A percentile compares a stretch with the other conserved stretches of the same genome.
Conservation (phyloP, 2,113 vertebrate genomes). For the Rhagologus leucostigma region DNA sequence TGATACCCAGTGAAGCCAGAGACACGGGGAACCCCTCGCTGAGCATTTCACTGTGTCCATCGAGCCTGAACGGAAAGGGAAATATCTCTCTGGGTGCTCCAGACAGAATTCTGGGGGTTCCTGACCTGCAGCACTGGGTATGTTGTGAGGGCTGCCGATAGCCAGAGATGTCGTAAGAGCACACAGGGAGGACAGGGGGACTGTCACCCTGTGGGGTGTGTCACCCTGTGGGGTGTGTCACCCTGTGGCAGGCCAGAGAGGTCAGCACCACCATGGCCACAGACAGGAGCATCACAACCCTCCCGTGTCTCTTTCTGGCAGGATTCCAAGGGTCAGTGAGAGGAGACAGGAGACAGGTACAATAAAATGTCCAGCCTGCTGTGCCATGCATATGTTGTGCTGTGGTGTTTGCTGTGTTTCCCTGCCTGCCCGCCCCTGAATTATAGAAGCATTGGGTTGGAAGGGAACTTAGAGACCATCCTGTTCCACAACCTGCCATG, state of each 20-base stretch:
- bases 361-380: neutral
- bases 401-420: neutral
- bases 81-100: neutral
- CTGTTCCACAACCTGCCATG: neutral
- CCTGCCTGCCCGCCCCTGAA: neutral
- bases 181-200: neutral
- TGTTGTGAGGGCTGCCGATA: fast-evolving
- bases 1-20: neutral
- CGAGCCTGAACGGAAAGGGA: neutral
- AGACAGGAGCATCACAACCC: neutral
- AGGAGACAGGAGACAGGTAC: neutral
- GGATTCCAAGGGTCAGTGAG: neutral
- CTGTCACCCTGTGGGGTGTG: no score
- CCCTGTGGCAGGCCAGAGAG: neutral
- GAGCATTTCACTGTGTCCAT: neutral
- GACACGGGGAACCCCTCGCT: neutral
- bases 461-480: neutral
- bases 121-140: neutral
- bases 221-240: no score
- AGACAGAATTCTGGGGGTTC: no score
- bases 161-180: neutral
- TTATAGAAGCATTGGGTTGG: neutral
- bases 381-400: neutral
- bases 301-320: neutral
- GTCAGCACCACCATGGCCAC: neutral